Percentiles rank a stretch among this genome's conserved stretches.
These are phyloP conservation scores for Ruditapes philippinarum DNA, from an alignment of 1,140 invertebrate species.

Conservation along the genomic window DNA sequence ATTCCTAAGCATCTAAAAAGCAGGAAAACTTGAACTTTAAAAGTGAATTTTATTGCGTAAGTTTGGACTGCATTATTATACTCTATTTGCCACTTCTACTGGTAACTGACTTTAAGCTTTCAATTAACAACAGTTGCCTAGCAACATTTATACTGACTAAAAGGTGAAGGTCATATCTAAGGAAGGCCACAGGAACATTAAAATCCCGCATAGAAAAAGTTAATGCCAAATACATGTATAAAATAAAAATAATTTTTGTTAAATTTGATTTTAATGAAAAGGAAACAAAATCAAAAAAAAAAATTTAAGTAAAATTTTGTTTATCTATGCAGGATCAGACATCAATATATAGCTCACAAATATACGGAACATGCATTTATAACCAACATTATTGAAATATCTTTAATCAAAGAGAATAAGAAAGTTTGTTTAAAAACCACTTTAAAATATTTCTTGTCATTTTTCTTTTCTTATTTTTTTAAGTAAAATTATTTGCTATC, in stretches of 20 bases:
- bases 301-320: neutral
- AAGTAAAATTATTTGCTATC: too few species aligned
- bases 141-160: conserved; percentile 33
- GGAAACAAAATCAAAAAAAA: too few species aligned
- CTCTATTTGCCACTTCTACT: neutral
- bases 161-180: conserved; percentile 57
- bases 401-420: too few species aligned
- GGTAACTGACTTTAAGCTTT: conserved; percentile 17
- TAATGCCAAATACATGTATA: neutral
- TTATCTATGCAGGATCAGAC: neutral
- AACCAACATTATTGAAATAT: conserved; percentile 16
- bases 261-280: neutral
- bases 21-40: neutral
- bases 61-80: neutral
- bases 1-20: conserved; percentile 18
- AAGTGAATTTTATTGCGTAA: neutral
- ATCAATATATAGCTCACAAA: neutral
- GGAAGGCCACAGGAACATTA: conserved; percentile 49
- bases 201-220: neutral
- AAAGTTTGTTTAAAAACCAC: too few species aligned
- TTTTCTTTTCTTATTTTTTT: too few species aligned
- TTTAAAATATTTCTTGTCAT: too few species aligned
- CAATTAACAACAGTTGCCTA: conserved; percentile 12
- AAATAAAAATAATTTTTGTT: neutral
- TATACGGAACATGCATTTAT: neutral